These are phyloP conservation scores for Syrista parreyssii DNA, from an alignment of 2,888 invertebrate species.

Conservation along the genomic window DNA sequence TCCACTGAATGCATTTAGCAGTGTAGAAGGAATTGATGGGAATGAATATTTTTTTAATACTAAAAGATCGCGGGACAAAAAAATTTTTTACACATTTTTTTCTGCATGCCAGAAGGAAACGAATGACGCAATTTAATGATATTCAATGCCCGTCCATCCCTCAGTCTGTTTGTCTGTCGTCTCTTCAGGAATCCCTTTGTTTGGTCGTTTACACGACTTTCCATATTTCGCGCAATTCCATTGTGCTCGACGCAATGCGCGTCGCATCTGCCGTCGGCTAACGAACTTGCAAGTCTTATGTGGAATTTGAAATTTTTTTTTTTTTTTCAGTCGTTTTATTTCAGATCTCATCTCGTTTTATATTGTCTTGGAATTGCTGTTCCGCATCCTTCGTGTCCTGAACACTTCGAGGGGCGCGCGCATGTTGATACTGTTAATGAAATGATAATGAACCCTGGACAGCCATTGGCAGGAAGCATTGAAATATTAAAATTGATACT, in stretches of 20 bases:
- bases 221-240: constrained; percentile 23
- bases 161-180: constrained; percentile 30
- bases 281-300: neutral
- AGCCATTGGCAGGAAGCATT: constrained; percentile 29
- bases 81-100: neutral
- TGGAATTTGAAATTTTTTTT: neutral
- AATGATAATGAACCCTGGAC: neutral
- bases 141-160: constrained; percentile 33
- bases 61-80: neutral
- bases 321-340: neutral
- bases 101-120: neutral
- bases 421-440: neutral
- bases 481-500: constrained; percentile 28
- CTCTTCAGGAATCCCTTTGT: constrained; percentile 36
- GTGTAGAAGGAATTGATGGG: neutral
- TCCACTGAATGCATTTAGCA: neutral
- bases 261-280: neutral
- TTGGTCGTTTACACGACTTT: constrained; percentile 20
- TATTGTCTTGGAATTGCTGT: neutral
- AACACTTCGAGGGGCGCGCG: neutral
- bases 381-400: neutral
- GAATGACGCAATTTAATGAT: constrained; percentile 48
- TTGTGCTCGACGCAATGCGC: constrained; percentile 16
- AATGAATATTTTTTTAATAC: neutral
- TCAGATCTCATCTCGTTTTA: neutral